These are phyloP conservation scores for Pseudocheirus occidentalis DNA, from an alignment of 2,797 vertebrate genomes.

Conservation along the genomic window DNA sequence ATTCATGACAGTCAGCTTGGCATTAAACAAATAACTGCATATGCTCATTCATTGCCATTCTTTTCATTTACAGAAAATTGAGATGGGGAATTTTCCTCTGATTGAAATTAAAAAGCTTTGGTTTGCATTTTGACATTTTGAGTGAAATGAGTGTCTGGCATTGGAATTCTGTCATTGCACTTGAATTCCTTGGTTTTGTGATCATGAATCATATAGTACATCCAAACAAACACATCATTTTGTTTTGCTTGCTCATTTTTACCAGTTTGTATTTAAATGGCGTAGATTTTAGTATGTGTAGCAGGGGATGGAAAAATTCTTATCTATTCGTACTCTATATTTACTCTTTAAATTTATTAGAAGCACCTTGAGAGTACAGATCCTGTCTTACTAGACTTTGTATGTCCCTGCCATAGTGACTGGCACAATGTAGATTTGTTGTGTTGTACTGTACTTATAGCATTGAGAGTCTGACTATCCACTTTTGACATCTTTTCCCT, in stretches of 20 bases:
- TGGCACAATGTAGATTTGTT: not conserved
- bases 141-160: conserved; percentile 14
- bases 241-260: conserved; percentile 4
- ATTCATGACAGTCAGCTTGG: not conserved
- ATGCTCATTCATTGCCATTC: not conserved
- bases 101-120: conserved; percentile 23
- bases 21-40: conserved; percentile 11
- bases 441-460: not conserved
- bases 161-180: conserved; percentile 10
- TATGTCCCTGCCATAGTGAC: not conserved
- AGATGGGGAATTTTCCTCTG: conserved; percentile 8
- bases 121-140: not conserved
- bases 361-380: not conserved
- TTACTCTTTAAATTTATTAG: not conserved
- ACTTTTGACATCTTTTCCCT: not conserved
- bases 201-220: not conserved
- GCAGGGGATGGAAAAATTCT: conserved; percentile 30
- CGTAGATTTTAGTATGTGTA: conserved; percentile 12
- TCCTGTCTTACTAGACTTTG: not conserved
- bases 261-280: conserved; percentile 28
- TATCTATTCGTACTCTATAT: not conserved
- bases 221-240: conserved; percentile 1
- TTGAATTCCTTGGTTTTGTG: conserved; percentile 26
- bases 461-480: not conserved
- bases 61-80: conserved; percentile 12